Base-by-base conservation (phyloP, 2,888 invertebrate species). In the Alviniconcha strummeri region DNA sequence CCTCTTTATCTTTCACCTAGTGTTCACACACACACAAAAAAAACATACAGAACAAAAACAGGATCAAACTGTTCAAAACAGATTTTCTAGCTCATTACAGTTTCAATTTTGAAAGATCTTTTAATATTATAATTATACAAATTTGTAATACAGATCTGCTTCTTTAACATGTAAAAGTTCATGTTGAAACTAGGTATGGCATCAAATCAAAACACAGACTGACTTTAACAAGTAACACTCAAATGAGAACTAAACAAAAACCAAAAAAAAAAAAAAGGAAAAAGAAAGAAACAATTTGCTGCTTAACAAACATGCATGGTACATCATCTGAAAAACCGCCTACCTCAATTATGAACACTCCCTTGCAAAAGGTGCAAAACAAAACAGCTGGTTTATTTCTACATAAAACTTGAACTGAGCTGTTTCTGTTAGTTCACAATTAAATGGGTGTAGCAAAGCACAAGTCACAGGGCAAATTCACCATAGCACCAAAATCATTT, bases 261-360 rank as follows among this genome's bases (percentile, higher is more conserved):
- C 54, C 55, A 71, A 36, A 80, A 6, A 56, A 15, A 60, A 54
- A 69, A 80, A 71, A n/a, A n/a, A n/a, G n/a, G n/a, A n/a, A 55
- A 81, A 81, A 75, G 60, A 74, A 52, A 52, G 36, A 54, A 36
- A 80, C 80, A 80, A 69, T 71, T 52, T 60, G 75, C n/a, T 64
- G 75, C 75, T 75, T 81, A 55, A 75, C 75, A 67, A 74, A 13
- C 82, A 82, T 82, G 82, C 82, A 82, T 76, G 60, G 74, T 79
- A 52, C 64, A 64, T 76, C 17, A 56, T 55, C 60, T 77, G 19
- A 82, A 82, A 82, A 77, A 19, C 52, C 36, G 77, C 82, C 82
- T 82, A 82, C 82, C 82, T 82, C 82, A 82, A 82, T 82, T 69
- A 82, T 82, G 75, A 82, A 82, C 60, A 82, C 77, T 76, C 82